phyloP scores from a whole-genome alignment of 2,113 vertebrate species.

The Myocastor coypus region DNA sequence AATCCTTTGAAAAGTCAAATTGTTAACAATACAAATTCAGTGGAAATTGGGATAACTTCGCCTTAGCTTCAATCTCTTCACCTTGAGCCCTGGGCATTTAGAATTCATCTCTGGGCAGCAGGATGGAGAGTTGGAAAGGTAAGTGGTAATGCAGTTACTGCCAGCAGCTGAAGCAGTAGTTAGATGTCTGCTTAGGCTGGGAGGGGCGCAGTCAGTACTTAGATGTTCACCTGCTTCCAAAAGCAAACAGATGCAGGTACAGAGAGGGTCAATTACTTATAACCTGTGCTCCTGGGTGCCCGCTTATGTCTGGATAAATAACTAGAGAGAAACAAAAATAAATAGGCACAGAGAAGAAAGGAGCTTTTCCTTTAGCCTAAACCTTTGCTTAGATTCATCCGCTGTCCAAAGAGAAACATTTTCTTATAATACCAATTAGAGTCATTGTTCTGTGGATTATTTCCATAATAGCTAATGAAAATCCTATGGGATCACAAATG shows the following conservation, averaged over 20 bases:
- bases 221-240: constrained; percentile 1
- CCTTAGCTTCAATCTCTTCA: constrained; percentile 68
- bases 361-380: constrained; percentile 29
- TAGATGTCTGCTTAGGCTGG: constrained; percentile 26
- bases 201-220: neutral
- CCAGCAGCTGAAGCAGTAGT: constrained; percentile 34
- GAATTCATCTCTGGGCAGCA: constrained; percentile 64
- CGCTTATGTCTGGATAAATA: constrained; percentile 27
- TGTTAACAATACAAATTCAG: constrained; percentile 79
- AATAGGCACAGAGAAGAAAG: neutral
- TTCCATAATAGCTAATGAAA: constrained; percentile 73
- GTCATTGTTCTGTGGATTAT: constrained; percentile 59
- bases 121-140: constrained; percentile 54
- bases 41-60: constrained; percentile 72
- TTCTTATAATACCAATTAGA: constrained; percentile 71
- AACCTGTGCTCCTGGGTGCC: neutral
- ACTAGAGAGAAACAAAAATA: neutral
- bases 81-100: constrained; percentile 71
- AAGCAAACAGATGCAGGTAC: constrained; percentile 33
- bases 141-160: constrained; percentile 60
- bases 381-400: constrained; percentile 33
- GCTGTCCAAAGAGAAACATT: constrained; percentile 52
- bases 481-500: constrained; percentile 70
- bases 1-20: constrained; percentile 76
- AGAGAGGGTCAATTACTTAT: constrained; percentile 29